Evolutionary conservation across 1,140 invertebrate genomes (phyloP), one percentile per base, ranked within the genome.

Genomic region (Drosophila saltans): DNA sequence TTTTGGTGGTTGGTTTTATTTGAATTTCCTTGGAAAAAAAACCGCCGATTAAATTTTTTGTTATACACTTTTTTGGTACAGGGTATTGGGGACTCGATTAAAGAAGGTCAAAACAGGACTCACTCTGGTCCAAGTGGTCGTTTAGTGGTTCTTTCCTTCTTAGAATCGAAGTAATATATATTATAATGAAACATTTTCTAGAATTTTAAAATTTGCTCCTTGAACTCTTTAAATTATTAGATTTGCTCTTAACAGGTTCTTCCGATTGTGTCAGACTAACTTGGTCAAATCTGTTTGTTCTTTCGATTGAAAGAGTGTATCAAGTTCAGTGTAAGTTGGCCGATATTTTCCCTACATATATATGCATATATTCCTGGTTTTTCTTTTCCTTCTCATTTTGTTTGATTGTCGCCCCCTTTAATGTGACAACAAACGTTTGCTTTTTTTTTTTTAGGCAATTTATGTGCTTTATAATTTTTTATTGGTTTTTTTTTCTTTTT

Each of bases 341-440:
- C 8, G 7, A 24, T 2, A 24, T 48, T 8, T 4, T 16, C 1
- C 21, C 4, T 26, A 52, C 9, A 36, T 36, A 36, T 36, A 36
- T 36, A 52, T 52, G 45, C 21, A 52, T 52, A 52, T 52, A 26
- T 26, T 52, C 8, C 41, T 26, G 21, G 2, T 16, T 52, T 52
- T 52, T 52, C 26, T 52, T 52, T 52, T 5, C 5, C 10, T 48
- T 48, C 45, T 52, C 24, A 52, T 52, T 26, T 52, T 26, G 81
- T 86, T 81, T 86, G 82, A 86, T 79, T 86, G 78, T 81, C 75
- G 82, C 69, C 78, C 73, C 61, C 61, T 76, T 71, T 86, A 78
- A 85, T 86, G 82, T 78, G 78, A 75, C 81, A 85, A 75, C 78
- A 75, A 85, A 86, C 78, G 81, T 85, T 85, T 78, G 78, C 5